These are phyloP conservation scores for Myathropa florea DNA, from an alignment of 2,888 invertebrate genomes.

Conservation along the genomic window DNA sequence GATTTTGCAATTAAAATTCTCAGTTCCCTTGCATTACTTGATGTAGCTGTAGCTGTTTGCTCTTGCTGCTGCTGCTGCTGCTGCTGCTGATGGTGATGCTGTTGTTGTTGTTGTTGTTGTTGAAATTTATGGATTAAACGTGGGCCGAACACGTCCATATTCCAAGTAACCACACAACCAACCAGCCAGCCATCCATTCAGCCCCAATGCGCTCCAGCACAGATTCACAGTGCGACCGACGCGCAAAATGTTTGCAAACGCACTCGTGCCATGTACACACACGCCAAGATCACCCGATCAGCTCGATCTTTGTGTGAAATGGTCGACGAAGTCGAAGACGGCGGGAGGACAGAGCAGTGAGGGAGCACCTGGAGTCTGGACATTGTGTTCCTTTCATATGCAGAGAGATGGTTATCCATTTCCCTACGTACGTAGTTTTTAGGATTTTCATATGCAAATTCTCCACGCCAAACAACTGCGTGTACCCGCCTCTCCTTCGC, in stretches of 20 bases:
- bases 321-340: no score
- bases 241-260: constrained; percentile 30
- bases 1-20: constrained; percentile 65
- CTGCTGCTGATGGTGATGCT: background rate
- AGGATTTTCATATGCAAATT: constrained; percentile 62
- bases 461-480: no score
- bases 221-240: background rate
- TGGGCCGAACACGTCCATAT: constrained; percentile 64
- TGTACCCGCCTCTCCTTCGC: no score
- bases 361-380: background rate
- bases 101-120: constrained; percentile 14
- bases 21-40: constrained; percentile 30
- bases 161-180: constrained; percentile 18
- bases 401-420: constrained; percentile 62
- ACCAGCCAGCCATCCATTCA: background rate
- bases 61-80: background rate
- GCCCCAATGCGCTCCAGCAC: background rate
- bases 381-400: constrained; percentile 50
- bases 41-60: background rate
- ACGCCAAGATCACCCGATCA: background rate
- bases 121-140: constrained; percentile 66
- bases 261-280: background rate
- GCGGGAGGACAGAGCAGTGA: background rate
- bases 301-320: background rate
- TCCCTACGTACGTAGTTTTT: constrained; percentile 55